A percentile compares a stretch with the other conserved stretches of the same genome.
These are phyloP conservation scores for Himalopsyche japonica DNA, from an alignment of 2,888 invertebrate genomes.

Conservation along the genomic window DNA sequence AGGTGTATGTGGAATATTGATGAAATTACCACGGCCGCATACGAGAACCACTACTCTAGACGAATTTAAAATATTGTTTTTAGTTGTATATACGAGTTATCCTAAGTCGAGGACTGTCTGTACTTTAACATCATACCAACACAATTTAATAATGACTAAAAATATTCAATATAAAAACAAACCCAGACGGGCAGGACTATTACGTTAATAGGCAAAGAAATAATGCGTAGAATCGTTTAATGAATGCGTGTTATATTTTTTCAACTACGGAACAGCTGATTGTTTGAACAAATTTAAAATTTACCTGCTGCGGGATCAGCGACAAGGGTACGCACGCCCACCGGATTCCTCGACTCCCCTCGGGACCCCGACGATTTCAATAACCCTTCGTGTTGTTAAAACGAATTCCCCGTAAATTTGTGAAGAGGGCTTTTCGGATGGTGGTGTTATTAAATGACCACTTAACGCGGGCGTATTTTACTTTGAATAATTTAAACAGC, in stretches of 20 bases:
- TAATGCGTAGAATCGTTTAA: background rate
- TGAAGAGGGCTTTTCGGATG: background rate
- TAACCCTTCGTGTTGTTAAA: background rate
- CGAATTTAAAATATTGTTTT: too few relatives aligned
- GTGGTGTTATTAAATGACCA: background rate
- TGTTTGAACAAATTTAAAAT: background rate
- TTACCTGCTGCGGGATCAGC: background rate
- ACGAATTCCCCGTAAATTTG: background rate
- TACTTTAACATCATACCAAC: too few relatives aligned
- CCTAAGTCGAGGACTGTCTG: too few relatives aligned
- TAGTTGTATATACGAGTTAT: too few relatives aligned
- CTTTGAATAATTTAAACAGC: background rate
- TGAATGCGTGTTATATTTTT: background rate
- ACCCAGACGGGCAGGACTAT: too few relatives aligned
- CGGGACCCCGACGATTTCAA: background rate
- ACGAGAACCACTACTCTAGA: too few relatives aligned
- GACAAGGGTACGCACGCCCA: background rate
- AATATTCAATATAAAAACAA: too few relatives aligned
- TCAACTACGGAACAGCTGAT: background rate
- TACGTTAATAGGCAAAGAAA: background rate
- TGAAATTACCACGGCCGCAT: too few relatives aligned
- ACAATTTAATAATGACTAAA: too few relatives aligned
- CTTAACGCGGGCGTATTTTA: background rate
- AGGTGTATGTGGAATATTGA: too few relatives aligned
- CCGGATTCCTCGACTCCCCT: background rate